Conservation (phyloP, 2,888 invertebrate species). For the Syritta pipiens region DNA sequence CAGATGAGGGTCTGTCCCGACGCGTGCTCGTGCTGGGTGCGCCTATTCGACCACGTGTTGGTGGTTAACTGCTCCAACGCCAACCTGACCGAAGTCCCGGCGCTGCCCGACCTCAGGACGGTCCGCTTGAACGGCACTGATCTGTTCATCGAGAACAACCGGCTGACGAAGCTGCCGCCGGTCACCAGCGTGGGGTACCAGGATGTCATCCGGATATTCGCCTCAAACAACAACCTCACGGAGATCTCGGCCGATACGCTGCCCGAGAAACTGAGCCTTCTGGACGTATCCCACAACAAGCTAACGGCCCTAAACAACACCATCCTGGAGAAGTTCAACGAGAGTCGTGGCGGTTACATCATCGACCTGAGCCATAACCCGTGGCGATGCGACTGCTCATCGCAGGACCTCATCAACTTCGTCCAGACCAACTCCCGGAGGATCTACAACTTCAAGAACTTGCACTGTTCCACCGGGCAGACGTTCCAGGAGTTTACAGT, state of each 20-base stretch:
- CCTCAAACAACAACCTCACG: constrained; percentile 80
- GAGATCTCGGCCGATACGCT: constrained; percentile 77
- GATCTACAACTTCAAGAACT: constrained; percentile 74
- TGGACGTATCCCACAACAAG: constrained; percentile 82
- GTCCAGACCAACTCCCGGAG: constrained; percentile 79
- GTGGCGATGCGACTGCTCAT: constrained; percentile 85
- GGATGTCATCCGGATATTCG: constrained; percentile 80
- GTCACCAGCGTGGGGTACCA: constrained; percentile 78
- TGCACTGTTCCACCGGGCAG: constrained; percentile 73
- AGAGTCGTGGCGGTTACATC: constrained; percentile 79
- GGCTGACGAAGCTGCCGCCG: constrained; percentile 76
- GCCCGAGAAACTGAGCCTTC: constrained; percentile 79
- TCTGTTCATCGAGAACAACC: constrained; percentile 79
- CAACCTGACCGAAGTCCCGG: constrained; percentile 80
- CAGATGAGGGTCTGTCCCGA: constrained; percentile 81
- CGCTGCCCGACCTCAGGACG: constrained; percentile 74
- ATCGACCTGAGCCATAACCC: constrained; percentile 84
- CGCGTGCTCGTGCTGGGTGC: constrained; percentile 80
- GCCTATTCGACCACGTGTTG: constrained; percentile 79
- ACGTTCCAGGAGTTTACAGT: constrained; percentile 70
- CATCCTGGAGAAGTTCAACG: constrained; percentile 78
- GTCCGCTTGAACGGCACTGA: constrained; percentile 77
- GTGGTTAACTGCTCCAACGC: constrained; percentile 81
- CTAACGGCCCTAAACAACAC: constrained; percentile 80
- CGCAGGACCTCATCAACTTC: constrained; percentile 82